Base-by-base conservation (phyloP, 2,888 invertebrate species). In the Drosophila borborema region DNA sequence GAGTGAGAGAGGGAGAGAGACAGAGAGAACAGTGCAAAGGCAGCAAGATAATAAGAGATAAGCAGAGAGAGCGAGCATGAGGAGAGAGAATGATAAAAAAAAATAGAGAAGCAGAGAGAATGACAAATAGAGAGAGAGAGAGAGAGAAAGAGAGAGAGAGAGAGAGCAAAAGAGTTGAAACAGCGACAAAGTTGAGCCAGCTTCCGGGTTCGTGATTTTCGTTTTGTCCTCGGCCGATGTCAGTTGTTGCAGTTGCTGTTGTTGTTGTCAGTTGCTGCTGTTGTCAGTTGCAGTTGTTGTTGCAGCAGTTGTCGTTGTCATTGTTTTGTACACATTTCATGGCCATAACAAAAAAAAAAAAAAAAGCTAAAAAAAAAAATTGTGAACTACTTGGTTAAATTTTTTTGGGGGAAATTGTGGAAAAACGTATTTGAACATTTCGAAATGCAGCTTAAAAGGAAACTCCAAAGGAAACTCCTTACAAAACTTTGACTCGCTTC, bases 181-280 rank as follows among this genome's bases (percentile, higher is more conserved):
- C 34, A 41, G 18, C 14, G 34, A 31, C 18, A 67, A 55, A 63
- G 49, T 34, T 70, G 70, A 72, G 71, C 51, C 82, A 81, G 91
- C 91, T 92, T 92, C 91, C 91, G 92, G 91, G 91, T 91, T 92
- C 91, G 91, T 92, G 91, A 92, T 92, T 91, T 90, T 90, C 80
- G 79, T 82, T 83, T 91, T 88, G 80, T 85, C 79, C 80, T 79
- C 74, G 67, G 63, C n/a, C 56, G 51, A 31, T 64, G 55, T 55
- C 55, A 54, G 53, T 60, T 55, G 62, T 74, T 59, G 58, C 16
- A 69, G 82, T 55, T 53, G 65, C 18, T 43, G 43, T 49, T 53
- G 70, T 51, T 51, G 72, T 62, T 80, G 74, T 58, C 69, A 43
- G 55, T 55, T 55, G 55, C 55, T 34, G 58, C 63, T 51, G 62